Evolutionary conservation across 2,888 invertebrate species (phyloP), one percentile per base, ranked within the genome.

Genomic region (Tipula helvola): DNA sequence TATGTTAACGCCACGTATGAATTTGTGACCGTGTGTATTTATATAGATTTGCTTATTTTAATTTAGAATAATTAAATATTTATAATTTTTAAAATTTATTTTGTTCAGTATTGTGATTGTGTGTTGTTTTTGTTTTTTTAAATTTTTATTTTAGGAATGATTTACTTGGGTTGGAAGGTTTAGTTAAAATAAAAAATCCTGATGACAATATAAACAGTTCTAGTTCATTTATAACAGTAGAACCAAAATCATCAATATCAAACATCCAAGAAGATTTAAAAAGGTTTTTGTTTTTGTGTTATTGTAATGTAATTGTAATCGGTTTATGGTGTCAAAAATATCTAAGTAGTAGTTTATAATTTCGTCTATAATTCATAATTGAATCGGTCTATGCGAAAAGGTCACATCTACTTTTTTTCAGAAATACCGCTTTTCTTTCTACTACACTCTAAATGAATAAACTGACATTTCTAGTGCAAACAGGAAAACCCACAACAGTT

Each of bases 121-220:
- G 52, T 57, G n/a, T 83, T 83, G 83, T 83, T 83, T 83, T 83
- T 36, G 36, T 83, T 83, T 36, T 83, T 36, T 28, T 86, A 52
- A 1, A n/a, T 87, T 86, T 88, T 87, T 86, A 87, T 88, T 89
- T 83, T 90, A 94, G 95, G 93, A 94, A 94, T 93, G 95, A 95
- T 90, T 93, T 95, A 91, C 92, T 94, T 90, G 95, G 95, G 87
- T 92, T 95, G 89, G 93, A 94, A 90, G 95, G 95, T 90, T 94
- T 95, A 94, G 95, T 95, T 88, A 95, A 94, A 89, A 93, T 95
- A 89, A 95, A 94, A 90, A 94, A 95, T 91, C 94, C 94, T 85
- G 95, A 95, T 89, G 93, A 93, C 89, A 92, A 93, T 89, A 91
- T 93, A 88, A 92, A 93, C 89, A 88, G 87, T 87, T 87, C 86